phyloP scores from a whole-genome alignment of 2,888 invertebrate genomes.

The Odontocolon sp. region DNA sequence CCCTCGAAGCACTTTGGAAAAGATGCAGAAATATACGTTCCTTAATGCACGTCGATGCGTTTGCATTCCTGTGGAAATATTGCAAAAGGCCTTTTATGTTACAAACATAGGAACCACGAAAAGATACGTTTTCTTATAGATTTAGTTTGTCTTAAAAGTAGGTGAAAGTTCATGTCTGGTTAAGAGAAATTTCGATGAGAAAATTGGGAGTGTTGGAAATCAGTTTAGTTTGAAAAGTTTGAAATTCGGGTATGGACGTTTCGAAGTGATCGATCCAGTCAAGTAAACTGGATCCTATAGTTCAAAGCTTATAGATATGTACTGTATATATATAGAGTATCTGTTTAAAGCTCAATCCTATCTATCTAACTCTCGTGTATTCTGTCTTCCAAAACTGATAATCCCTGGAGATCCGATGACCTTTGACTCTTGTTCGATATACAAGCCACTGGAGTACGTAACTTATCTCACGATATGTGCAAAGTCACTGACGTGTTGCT shows the following conservation, averaged over 20 bases:
- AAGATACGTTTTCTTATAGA: not conserved
- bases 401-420: conserved; percentile 31
- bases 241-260: conserved; percentile 45
- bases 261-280: conserved; percentile 36
- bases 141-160: not conserved
- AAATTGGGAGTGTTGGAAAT: conserved; percentile 10
- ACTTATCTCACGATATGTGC: conserved; percentile 1
- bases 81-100: conserved; percentile 9
- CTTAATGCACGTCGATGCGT: not conserved
- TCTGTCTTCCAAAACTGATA: not conserved
- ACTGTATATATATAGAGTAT: too few species aligned
- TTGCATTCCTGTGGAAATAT: not conserved
- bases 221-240: too few species aligned
- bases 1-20: conserved; percentile 3
- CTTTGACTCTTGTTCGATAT: conserved; percentile 35
- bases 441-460: conserved; percentile 13
- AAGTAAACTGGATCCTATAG: conserved; percentile 16
- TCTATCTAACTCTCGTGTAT: conserved; percentile 20
- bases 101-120: not conserved
- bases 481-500: not conserved
- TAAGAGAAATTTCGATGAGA: not conserved
- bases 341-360: not conserved
- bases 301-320: not conserved
- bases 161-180: not conserved
- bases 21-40: conserved; percentile 30